Conservation (phyloP, 1,140 invertebrate genomes). For the Calliphora vicina region DNA sequence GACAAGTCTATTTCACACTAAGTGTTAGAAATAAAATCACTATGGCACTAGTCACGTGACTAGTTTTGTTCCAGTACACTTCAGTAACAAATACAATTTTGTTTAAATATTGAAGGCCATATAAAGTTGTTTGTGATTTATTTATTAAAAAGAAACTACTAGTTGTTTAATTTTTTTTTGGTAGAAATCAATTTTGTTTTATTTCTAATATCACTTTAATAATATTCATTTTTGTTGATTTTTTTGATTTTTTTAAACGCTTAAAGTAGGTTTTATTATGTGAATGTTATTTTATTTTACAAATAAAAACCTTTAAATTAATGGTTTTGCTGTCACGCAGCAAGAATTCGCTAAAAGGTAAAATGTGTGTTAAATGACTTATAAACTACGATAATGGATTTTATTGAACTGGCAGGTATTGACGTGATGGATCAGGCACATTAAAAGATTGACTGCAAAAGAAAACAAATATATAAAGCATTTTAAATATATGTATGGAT, state of each 20-base stretch:
- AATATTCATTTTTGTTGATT: not conserved
- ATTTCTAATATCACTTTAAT: slow-evolving; percentile 32
- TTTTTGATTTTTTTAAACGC: slow-evolving; percentile 12
- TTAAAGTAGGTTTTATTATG: slow-evolving; percentile 28
- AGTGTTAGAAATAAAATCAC: no score
- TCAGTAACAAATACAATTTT: no score
- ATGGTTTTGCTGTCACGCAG: slow-evolving; percentile 39
- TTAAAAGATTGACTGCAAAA: slow-evolving; percentile 16
- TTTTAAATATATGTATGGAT: no score
- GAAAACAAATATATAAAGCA: slow-evolving; percentile 20
- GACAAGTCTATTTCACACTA: no score
- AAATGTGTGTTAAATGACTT: slow-evolving; percentile 25
- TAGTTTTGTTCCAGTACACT: no score
- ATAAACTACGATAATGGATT: slow-evolving; percentile 1
- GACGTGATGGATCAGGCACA: slow-evolving; percentile 45
- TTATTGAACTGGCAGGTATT: slow-evolving; percentile 56
- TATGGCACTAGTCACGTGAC: no score
- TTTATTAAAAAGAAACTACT: not conserved
- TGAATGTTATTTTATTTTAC: not conserved
- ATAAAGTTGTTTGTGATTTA: not conserved
- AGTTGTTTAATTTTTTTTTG: not conserved
- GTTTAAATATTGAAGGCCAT: not conserved
- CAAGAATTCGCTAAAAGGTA: slow-evolving; percentile 27
- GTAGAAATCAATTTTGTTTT: slow-evolving; percentile 8
- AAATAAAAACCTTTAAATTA: slow-evolving; percentile 9